Percentiles rank a stretch among this genome's conserved stretches.
Conservation (phyloP, 1,140 invertebrate genomes). For the Apis cerana region DNA sequence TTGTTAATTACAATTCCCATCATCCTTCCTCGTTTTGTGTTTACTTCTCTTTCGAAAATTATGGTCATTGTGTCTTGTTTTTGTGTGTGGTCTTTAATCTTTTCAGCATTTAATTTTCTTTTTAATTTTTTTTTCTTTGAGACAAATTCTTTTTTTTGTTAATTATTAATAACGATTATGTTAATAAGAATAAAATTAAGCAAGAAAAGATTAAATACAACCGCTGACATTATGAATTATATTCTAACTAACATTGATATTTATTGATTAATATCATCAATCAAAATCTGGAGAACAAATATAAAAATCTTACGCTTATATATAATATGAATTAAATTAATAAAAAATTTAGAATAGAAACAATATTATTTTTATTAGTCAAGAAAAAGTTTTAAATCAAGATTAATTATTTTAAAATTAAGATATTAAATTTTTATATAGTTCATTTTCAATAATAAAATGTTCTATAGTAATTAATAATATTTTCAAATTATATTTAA, state of each 20-base stretch:
- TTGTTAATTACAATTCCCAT: conserved; percentile 1
- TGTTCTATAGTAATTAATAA: too few relatives aligned
- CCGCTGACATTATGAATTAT: background rate
- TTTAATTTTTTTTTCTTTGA: too few relatives aligned
- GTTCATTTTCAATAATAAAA: too few relatives aligned
- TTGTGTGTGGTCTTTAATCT: too few relatives aligned
- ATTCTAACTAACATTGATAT: conserved; percentile 10
- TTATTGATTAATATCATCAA: background rate
- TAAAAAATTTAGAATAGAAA: background rate
- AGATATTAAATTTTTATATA: too few relatives aligned
- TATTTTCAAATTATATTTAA: too few relatives aligned
- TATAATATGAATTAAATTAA: background rate
- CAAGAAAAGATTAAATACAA: background rate
- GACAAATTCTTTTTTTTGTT: too few relatives aligned
- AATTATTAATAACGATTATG: too few relatives aligned
- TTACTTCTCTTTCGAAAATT: background rate
- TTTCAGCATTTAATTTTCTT: too few relatives aligned
- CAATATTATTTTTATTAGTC: background rate
- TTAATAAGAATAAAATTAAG: too few relatives aligned
- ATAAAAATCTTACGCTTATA: background rate
- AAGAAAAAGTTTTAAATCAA: background rate
- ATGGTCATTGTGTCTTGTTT: background rate
- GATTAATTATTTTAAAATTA: too few relatives aligned
- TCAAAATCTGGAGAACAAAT: background rate
- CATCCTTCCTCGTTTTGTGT: background rate